Evolutionary conservation across 2,113 vertebrate genomes (phyloP).

Genomic region (Cryptomyrus ogoouensis): DNA sequence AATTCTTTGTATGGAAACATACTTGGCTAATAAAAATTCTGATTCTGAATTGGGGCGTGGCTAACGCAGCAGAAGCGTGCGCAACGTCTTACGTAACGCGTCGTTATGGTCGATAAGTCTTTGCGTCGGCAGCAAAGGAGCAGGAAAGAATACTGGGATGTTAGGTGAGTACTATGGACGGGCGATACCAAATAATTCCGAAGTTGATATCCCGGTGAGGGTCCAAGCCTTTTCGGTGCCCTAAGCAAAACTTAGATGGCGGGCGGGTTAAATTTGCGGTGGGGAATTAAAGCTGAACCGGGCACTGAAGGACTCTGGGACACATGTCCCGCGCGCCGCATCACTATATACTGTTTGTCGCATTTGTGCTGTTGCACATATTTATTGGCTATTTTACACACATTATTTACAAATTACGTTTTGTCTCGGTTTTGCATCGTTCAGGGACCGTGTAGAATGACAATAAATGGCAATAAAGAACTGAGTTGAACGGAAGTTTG

Average conservation of each 20-base stretch:
- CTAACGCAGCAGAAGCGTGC: neutral
- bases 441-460: neutral
- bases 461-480: neutral
- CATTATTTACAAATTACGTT: neutral
- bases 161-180: neutral
- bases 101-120: neutral
- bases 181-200: neutral
- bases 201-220: neutral
- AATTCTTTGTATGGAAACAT: too few species aligned
- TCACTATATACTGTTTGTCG: neutral
- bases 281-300: neutral
- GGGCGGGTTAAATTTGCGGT: neutral
- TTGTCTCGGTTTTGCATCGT: neutral
- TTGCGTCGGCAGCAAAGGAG: neutral
- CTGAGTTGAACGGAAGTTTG: neutral
- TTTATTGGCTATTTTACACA: neutral
- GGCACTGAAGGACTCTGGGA: neutral
- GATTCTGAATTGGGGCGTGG: neutral
- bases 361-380: neutral
- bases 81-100: neutral
- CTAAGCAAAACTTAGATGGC: neutral
- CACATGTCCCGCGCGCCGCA: too few species aligned
- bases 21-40: too few species aligned
- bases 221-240: neutral
- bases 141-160: neutral